Evolutionary conservation across 2,888 invertebrate genomes (phyloP), one percentile per base, ranked within the genome.

Genomic region (Pammene fasciana): DNA sequence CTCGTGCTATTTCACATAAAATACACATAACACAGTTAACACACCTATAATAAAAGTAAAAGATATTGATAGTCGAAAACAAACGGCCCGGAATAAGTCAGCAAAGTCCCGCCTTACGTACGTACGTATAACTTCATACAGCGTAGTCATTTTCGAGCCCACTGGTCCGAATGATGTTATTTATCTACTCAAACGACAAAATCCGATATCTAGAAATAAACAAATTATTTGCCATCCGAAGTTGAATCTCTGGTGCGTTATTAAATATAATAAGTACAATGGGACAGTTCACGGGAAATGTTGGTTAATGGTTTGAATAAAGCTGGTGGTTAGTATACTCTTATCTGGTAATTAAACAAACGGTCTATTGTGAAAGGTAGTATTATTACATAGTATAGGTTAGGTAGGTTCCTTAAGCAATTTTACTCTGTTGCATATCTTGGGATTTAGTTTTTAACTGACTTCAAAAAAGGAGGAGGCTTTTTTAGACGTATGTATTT

Each of bases 131-230:
- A 60, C 43, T 66, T n/a, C 52, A 52, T 36, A 38, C 41, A 50
- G 41, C 86, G 89, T 48, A 67, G 48, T 70, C 67, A 90, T 90
- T 90, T 90, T 86, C 87, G 76, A 85, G 85, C 82, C 74, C 88
- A 79, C 48, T 85, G 89, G 75, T 52, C 83, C 79, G 86, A 70
- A 80, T 87, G 85, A 89, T 89, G 85, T 85, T 86, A 86, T 89
- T 89, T 89, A 88, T 86, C 83, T 83, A 82, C 84, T 82, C 83
- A 85, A 86, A 88, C 86, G 87, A 87, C 87, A 84, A 81, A 78
- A 82, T 79, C 76, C 81, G 79, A 83, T 84, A 84, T 54, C 59
- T 62, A 56, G 41, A 67, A 67, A 67, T 82, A 86, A 83, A 85
- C 85, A 84, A 82, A 81, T 83, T 82, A 84, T 84, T 75, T 67